Conservation (phyloP, 2,888 invertebrate genomes). For the Rotaria socialis region DNA sequence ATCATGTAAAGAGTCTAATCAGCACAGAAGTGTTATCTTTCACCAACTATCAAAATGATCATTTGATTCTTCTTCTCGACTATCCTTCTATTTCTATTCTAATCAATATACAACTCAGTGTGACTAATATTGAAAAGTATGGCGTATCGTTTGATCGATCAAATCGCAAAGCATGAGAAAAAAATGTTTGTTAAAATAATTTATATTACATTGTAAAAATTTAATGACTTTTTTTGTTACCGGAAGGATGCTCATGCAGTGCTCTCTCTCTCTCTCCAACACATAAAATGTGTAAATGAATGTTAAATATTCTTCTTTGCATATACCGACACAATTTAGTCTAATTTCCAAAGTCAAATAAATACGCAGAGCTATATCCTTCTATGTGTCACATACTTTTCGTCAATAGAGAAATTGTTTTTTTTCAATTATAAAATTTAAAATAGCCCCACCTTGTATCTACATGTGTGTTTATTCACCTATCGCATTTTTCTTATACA, state of each 20-base stretch:
- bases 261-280: neutral
- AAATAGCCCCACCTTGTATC: neutral
- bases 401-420: neutral
- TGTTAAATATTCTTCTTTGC: neutral
- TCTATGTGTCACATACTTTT: neutral
- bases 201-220: neutral
- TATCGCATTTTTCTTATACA: neutral
- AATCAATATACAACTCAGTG: neutral
- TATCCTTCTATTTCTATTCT: neutral
- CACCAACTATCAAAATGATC: neutral
- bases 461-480: neutral
- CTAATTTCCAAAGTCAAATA: neutral
- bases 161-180: no score
- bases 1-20: slow-evolving; percentile 12
- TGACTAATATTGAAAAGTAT: no score
- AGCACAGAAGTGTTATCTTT: neutral
- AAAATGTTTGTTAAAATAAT: no score
- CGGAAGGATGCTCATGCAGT: neutral
- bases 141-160: neutral
- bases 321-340: neutral
- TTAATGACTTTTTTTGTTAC: neutral
- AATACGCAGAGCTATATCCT: neutral
- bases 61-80: neutral
- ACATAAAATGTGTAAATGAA: neutral
- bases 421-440: neutral